Evolutionary conservation across 2,888 invertebrate species (phyloP), one percentile per base, ranked within the genome.

Genomic region (Chrysomela aeneicollis): DNA sequence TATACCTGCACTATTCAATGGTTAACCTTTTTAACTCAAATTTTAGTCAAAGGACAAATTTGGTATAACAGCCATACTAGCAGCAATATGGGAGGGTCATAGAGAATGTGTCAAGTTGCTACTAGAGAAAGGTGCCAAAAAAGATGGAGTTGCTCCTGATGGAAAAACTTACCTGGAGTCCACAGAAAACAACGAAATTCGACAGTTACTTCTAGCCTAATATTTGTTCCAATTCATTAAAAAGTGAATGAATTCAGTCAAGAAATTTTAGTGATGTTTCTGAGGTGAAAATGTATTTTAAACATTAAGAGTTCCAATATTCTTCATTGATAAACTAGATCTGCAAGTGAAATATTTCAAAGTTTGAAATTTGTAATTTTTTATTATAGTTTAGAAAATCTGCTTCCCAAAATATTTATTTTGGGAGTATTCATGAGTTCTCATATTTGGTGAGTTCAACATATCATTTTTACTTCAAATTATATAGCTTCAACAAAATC

Each of bases 71-170:
- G 93, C 97, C 32, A 85, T 98, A 53, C 83, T 98, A 76, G 95
- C 97, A 73, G 98, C 98, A 63, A 94, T 98, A 78, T 98, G 95
- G 94, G 98, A 98, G 84, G 95, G 95, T 21, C 98, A 98, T 81
- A 92, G 92, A 59, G 90, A 91, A 68, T 95, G 96, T 85, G 97
- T 98, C 10, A 90, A 93, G 82, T 85, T 95, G 70, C 86, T 98
- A 74, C 81, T 98, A 68, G 89, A 92, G 82, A 92, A 93, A 86
- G 95, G 95, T 74, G 95, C 95, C 60, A 87, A 88, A 65, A 94
- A 91, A 84, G 87, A 86, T 78, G 95, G 94, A 5, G 87, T 87
- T 74, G 91, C 96, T 59, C 97, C 97, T 59, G 94, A 95, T 82
- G 97, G 97, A 10, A 90, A 87, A 69, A 89, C 89, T 73, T 97